Evolutionary conservation across 2,113 vertebrate genomes (phyloP).

Genomic region (Noturus placidus): DNA sequence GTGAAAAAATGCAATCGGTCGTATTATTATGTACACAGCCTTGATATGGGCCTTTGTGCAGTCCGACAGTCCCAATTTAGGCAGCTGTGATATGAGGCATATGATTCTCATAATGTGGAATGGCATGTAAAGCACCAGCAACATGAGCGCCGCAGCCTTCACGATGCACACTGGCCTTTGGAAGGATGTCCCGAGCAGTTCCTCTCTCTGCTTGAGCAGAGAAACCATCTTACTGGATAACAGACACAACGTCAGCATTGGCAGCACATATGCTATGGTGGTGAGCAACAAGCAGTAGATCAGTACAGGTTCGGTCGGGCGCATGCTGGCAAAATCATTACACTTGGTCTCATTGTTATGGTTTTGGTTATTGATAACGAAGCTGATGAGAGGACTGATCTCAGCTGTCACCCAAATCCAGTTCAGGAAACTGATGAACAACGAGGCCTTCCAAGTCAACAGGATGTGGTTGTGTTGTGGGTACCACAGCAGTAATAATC

Average conservation of each 20-base stretch:
- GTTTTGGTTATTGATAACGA: slow-evolving; percentile 57
- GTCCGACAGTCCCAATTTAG: accelerated
- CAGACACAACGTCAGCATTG: slow-evolving; percentile 76
- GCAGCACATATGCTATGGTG: slow-evolving; percentile 77
- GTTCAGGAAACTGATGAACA: slow-evolving; percentile 63
- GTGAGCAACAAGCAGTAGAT: slow-evolving; percentile 82
- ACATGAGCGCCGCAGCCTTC: slow-evolving; percentile 68
- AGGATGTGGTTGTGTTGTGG: slow-evolving; percentile 70
- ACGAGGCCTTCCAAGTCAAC: slow-evolving; percentile 66
- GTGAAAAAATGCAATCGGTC: slow-evolving; percentile 84
- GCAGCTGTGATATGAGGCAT: slow-evolving; percentile 66
- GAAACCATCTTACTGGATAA: slow-evolving; percentile 75
- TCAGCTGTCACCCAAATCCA: slow-evolving; percentile 80
- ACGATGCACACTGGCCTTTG: slow-evolving; percentile 74
- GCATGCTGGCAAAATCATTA: slow-evolving; percentile 78
- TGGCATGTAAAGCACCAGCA: slow-evolving; percentile 81
- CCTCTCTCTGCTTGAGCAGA: slow-evolving; percentile 71
- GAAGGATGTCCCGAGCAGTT: slow-evolving; percentile 57
- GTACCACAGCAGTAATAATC: background rate
- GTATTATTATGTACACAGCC: slow-evolving; percentile 65
- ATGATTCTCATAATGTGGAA: slow-evolving; percentile 87
- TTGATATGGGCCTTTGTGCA: slow-evolving; percentile 59
- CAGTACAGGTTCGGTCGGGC: accelerated
- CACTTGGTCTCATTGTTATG: slow-evolving; percentile 61
- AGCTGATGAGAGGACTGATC: slow-evolving; percentile 71